A percentile compares a stretch with the other conserved stretches of the same genome.
Evolutionary conservation across 2,797 vertebrate genomes (phyloP).

Genomic region (Benthosema pterotum): DNA sequence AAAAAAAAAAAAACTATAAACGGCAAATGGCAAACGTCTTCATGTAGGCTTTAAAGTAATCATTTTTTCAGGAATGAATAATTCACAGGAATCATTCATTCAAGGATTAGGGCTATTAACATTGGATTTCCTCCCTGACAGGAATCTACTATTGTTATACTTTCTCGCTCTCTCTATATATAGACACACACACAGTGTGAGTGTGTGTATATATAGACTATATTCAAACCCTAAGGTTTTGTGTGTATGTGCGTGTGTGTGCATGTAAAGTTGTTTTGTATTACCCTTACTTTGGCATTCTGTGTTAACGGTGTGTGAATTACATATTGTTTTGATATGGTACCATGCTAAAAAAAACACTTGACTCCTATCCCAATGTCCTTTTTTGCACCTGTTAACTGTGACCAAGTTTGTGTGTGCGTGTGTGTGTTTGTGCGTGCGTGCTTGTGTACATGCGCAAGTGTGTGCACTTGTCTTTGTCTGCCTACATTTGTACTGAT

Average conservation of each 20-base stretch:
- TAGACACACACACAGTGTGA: too few relatives aligned
- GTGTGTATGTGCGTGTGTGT: slow-evolving; percentile 33
- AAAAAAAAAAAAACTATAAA: not conserved
- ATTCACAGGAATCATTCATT: slow-evolving; percentile 62
- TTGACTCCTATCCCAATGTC: slow-evolving; percentile 78
- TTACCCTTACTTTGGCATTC: slow-evolving; percentile 64
- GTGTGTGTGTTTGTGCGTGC: slow-evolving; percentile 10
- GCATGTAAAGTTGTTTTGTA: slow-evolving; percentile 65
- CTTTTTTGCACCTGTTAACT: slow-evolving; percentile 80
- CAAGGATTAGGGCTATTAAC: slow-evolving; percentile 73
- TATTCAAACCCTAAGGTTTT: slow-evolving; percentile 44
- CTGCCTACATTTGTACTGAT: slow-evolving; percentile 67
- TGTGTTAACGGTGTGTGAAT: slow-evolving; percentile 72
- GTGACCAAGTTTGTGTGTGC: slow-evolving; percentile 70
- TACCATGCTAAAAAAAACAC: slow-evolving; percentile 73
- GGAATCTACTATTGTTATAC: slow-evolving; percentile 33
- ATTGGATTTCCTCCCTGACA: slow-evolving; percentile 53
- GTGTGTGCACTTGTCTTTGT: slow-evolving; percentile 39
- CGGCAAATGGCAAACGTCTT: slow-evolving; percentile 47
- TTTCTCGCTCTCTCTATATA: too few relatives aligned
- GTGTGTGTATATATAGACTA: too few relatives aligned
- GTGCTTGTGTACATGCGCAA: slow-evolving; percentile 5
- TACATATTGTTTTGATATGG: slow-evolving; percentile 78
- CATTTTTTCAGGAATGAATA: slow-evolving; percentile 56
- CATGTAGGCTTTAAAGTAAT: slow-evolving; percentile 51